Evolutionary conservation across 2,113 vertebrate genomes (phyloP).

Genomic region (Plecturocebus donacophilus): DNA sequence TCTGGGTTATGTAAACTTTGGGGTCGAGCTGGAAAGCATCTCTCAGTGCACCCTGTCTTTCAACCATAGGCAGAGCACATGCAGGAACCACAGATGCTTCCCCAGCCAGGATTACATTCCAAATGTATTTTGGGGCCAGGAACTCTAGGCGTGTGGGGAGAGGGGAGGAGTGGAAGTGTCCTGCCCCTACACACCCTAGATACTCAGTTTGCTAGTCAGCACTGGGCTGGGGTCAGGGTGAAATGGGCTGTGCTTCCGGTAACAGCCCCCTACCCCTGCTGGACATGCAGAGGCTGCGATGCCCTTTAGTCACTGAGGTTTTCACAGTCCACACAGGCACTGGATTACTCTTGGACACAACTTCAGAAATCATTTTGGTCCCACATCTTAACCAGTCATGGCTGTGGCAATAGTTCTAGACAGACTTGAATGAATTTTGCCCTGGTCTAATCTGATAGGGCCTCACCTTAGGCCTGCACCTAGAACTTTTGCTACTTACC

Average conservation of each 20-base stretch:
- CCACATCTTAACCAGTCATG: neutral
- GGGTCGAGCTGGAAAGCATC: neutral
- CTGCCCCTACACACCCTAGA: neutral
- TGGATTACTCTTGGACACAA: neutral
- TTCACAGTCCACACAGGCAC: neutral
- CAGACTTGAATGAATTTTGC: neutral
- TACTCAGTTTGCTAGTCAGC: neutral
- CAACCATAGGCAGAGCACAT: no score
- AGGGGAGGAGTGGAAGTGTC: neutral
- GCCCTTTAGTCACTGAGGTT: neutral
- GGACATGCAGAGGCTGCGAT: neutral
- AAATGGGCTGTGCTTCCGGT: neutral
- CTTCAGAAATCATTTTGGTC: neutral
- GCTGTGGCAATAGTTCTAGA: neutral
- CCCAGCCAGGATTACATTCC: neutral
- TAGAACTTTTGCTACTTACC: neutral
- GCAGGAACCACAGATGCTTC: neutral
- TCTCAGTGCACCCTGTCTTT: no score
- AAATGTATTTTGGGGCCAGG: neutral
- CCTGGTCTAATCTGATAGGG: no score
- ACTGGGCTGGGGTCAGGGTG: neutral
- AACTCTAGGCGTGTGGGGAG: neutral
- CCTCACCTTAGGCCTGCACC: neutral
- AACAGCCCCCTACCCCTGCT: neutral
- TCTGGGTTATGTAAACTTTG: neutral